Percentiles rank a stretch among this genome's conserved stretches.
Evolutionary conservation across 64 coral and sea anemone species (phyloP).

Genomic region (Porites lutea): DNA sequence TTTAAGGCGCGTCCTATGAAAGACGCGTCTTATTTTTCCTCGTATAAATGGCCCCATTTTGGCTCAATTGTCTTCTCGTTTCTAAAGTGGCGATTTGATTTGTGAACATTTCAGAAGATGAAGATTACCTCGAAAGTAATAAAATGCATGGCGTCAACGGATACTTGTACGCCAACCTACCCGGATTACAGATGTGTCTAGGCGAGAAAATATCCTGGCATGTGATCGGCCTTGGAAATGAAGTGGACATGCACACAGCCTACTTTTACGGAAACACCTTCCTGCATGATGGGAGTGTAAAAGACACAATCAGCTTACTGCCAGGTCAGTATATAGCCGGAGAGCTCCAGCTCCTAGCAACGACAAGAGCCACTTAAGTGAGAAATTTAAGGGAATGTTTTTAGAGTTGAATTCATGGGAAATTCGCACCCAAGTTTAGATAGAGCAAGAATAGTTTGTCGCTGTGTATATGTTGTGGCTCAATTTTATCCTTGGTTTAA

Average conservation of each 20-base stretch:
- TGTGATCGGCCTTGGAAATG: conserved; percentile 91
- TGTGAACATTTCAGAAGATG: conserved; percentile 43
- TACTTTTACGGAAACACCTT: conserved; percentile 95
- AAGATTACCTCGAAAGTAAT: conserved; percentile 84
- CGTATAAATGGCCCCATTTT: too few relatives aligned
- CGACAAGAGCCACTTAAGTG: too few relatives aligned
- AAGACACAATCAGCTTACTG: conserved; percentile 84
- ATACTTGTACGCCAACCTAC: conserved; percentile 78
- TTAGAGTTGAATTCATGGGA: too few relatives aligned
- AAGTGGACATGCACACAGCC: conserved; percentile 89
- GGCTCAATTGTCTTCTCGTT: background rate
- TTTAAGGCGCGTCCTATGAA: too few relatives aligned
- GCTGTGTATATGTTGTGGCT: too few relatives aligned
- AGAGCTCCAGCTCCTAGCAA: background rate
- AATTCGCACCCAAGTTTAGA: too few relatives aligned
- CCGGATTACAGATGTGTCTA: conserved; percentile 53
- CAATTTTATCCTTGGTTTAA: too few relatives aligned
- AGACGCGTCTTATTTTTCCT: too few relatives aligned
- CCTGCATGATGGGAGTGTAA: conserved; percentile 63
- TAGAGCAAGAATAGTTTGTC: too few relatives aligned
- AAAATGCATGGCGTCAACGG: conserved; percentile 93
- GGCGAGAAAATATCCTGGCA: conserved; percentile 79
- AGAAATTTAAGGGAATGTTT: too few relatives aligned
- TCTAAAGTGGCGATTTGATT: background rate
- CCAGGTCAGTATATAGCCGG: conserved; percentile 56